These are phyloP conservation scores for Plebejus argus DNA, from an alignment of 2,888 invertebrate species.

Conservation along the genomic window DNA sequence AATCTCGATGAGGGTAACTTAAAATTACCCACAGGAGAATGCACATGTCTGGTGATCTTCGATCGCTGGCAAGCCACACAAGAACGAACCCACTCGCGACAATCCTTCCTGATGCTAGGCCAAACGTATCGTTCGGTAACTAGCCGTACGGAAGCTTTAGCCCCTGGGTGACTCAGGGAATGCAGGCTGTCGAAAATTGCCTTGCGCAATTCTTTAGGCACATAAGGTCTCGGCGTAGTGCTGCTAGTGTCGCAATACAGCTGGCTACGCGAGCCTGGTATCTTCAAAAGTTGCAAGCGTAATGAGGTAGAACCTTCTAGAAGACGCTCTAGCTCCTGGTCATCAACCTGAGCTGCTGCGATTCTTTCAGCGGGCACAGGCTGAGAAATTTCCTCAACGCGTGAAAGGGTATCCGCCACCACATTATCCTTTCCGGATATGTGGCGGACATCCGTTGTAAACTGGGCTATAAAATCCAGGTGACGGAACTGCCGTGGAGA, in stretches of 20 bases:
- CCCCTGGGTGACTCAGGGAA: conserved; percentile 18
- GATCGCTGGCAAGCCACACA: conserved; percentile 52
- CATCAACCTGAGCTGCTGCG: too few species aligned
- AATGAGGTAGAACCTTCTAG: neutral
- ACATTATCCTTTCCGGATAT: conserved; percentile 1
- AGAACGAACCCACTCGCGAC: conserved; percentile 47
- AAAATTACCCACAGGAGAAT: conserved; percentile 43
- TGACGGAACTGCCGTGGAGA: neutral
- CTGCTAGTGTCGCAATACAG: neutral
- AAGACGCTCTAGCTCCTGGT: too few species aligned
- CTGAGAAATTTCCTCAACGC: neutral
- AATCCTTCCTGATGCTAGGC: conserved; percentile 53
- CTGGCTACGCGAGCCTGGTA: neutral
- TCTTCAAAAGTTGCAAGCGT: neutral
- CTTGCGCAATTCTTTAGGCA: neutral
- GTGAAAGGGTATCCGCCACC: neutral
- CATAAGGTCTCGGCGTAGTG: neutral
- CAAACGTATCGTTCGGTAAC: conserved; percentile 54
- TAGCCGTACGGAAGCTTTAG: conserved; percentile 37
- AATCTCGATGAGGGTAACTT: conserved; percentile 38
- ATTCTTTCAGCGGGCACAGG: neutral
- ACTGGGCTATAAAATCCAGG: conserved; percentile 15
- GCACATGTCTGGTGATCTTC: conserved; percentile 51
- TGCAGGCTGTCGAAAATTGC: neutral
- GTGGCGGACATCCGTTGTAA: neutral